Evolutionary conservation across 2,888 invertebrate species (phyloP).

Genomic region (Epistrophella euchroma): DNA sequence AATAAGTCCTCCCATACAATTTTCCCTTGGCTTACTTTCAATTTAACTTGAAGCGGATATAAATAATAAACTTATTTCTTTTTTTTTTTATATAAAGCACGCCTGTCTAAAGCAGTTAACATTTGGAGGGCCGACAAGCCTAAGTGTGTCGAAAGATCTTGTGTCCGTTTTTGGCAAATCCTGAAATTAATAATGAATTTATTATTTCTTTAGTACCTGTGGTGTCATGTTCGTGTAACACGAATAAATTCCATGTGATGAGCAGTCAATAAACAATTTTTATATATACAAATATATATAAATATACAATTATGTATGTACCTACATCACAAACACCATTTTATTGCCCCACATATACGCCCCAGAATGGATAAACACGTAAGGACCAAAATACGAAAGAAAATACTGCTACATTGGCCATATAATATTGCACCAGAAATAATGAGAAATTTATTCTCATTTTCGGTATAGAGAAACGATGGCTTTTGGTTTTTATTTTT

Average conservation of each 20-base stretch:
- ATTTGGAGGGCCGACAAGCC: conserved; percentile 33
- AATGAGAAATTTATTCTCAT: conserved; percentile 57
- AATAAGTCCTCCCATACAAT: not conserved
- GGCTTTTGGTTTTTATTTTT: conserved; percentile 29
- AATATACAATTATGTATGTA: not conserved
- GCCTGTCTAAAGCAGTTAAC: conserved; percentile 37
- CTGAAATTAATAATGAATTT: conserved; percentile 59
- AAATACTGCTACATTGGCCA: conserved; percentile 34
- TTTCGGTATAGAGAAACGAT: conserved; percentile 33
- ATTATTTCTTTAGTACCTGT: conserved; percentile 62
- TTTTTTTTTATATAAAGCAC: not conserved
- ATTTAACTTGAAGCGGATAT: conserved; percentile 23
- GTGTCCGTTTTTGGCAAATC: conserved; percentile 38
- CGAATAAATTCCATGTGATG: conserved; percentile 40
- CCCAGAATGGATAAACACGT: conserved; percentile 23
- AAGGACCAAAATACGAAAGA: conserved; percentile 29
- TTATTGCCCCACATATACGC: conserved; percentile 11
- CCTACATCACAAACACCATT: conserved; percentile 11
- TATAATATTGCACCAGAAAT: conserved; percentile 54
- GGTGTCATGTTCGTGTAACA: conserved; percentile 50
- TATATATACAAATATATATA: conserved; percentile 11
- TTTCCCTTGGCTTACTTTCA: not conserved
- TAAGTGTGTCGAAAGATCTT: conserved; percentile 31
- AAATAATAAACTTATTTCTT: conserved; percentile 13
- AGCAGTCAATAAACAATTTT: conserved; percentile 59